Evolutionary conservation across 2,113 vertebrate genomes (phyloP), one percentile per base, ranked within the genome.

Genomic region (Bagarius yarrelli): DNA sequence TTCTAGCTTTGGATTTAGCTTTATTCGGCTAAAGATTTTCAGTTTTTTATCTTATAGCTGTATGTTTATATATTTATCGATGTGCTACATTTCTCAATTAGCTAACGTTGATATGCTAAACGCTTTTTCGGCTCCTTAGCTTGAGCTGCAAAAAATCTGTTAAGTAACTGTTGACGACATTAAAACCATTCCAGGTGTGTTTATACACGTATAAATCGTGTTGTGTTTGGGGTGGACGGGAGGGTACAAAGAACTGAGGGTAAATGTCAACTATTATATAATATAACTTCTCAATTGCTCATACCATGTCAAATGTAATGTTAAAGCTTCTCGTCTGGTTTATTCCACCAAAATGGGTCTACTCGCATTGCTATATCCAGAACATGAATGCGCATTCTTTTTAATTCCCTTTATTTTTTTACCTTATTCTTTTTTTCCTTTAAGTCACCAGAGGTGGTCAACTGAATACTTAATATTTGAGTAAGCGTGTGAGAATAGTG

Each of bases 391-490:
- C 18, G 40, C 40, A 53, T 73, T 36, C 47, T 72, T 73, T 1
- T 40, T 40, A 47, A 47, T 47, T 11, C 44, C 36, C 36, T 61
- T 19, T 34, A 27, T 32, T 1, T 0, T 5, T 25, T 9, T 1
- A 1, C 4, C 44, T 53, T 66, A 32, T 52, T 60, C 9, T 55
- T 53, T 73, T 32, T 34, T 60, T 50, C 44, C 74, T 79, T 56
- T 74, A 52, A 82, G 82, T 82, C 80, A 77, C 82, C 85, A 84
- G 79, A 83, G 72, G 85, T 84, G 85, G 85, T 86, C 66, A 55
- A 57, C 61, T 78, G 25, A 71, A 57, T 79, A 79, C 25, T 13
- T 19, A 70, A 56, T 79, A 79, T 30, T 14, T 81, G 34, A 83
- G 25, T 79, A 59, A 64, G 57, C 47, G 44, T 52, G 61, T 56